Evolutionary conservation across 2,888 invertebrate genomes (phyloP), one percentile per base, ranked within the genome.

Genomic region (Heliothis peltigera): DNA sequence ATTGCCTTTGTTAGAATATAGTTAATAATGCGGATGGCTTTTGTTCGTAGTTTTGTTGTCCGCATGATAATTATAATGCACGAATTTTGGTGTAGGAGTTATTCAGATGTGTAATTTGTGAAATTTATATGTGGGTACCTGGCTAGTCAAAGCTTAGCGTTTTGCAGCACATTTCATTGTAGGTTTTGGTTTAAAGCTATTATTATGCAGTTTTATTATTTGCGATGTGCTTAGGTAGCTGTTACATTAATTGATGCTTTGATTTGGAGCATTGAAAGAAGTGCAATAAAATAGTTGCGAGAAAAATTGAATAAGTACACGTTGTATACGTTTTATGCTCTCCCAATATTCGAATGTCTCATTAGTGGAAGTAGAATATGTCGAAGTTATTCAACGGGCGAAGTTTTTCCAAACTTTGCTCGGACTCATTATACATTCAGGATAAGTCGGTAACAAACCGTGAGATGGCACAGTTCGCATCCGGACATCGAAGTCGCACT

Each of bases 381-480:
- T 49, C 56, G 25, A 70, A 78, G 77, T 84, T 85, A 79, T 84
- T 67, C 78, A 75, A 80, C 68, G 62, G 73, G 56, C 60, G 70
- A 87, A 84, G 86, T 89, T 85, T 82, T 82, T 75, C 67, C 55
- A 54, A 77, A 86, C 81, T 86, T 83, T 66, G 56, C 68, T 66
- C 52, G 73, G 71, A 81, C 81, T 90, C 88, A 89, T 91, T 89
- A 90, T 84, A 84, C 80, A 88, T 88, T 87, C 85, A 84, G 82
- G 83, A 86, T 85, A 88, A 89, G 83, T 91, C 76, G 67, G 79
- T 88, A 89, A 90, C 88, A 88, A 90, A 86, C 85, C 80, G 76
- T 72, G 70, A 81, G 77, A 80, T 83, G 80, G 64, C 68, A 58
- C 71, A 72, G 54, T 70, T 76, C 70, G 78, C 81, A 71, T 77